Conservation (phyloP, 37 sponge, comb jelly and placozoan species). For the Lycopodina hypogea region DNA sequence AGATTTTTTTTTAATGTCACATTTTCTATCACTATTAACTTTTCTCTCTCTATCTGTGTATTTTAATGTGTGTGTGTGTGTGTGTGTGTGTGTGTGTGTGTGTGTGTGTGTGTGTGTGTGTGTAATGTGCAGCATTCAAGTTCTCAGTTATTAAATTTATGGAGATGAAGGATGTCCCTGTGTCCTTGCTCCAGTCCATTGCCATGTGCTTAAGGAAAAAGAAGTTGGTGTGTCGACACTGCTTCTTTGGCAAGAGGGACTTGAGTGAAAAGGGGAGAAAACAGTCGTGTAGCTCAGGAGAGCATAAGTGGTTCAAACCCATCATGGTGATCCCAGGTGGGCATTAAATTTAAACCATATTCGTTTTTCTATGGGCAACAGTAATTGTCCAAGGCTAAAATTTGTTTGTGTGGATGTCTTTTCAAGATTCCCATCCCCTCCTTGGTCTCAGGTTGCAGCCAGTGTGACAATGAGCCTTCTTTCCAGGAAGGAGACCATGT, state of each 20-base stretch:
- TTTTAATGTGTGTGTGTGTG: too few relatives aligned
- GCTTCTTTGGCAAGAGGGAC: constrained; percentile 53
- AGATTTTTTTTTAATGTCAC: too few relatives aligned
- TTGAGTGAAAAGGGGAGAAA: constrained; percentile 1
- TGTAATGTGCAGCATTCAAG: constrained; percentile 6
- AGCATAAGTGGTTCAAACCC: constrained; percentile 44
- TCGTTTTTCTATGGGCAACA: too few relatives aligned
- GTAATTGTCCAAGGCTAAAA: too few relatives aligned
- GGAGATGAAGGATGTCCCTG: constrained; percentile 25
- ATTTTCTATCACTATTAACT: too few relatives aligned
- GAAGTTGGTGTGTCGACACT: constrained; percentile 34
- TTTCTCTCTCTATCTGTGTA: too few relatives aligned
- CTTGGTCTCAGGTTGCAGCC: constrained; percentile 32
- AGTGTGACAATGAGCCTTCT: constrained; percentile 49
- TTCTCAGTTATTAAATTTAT: constrained; percentile 30
- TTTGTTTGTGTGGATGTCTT: too few relatives aligned
- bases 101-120: too few relatives aligned
- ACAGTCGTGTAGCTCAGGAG: constrained; percentile 10
- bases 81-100: too few relatives aligned
- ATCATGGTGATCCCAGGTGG: constrained; percentile 46
- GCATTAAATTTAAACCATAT: too few relatives aligned
- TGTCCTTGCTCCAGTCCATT: constrained; percentile 9
- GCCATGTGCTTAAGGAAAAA: constrained; percentile 11
- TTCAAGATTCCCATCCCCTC: too few relatives aligned
- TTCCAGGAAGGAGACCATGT: constrained; percentile 30